Percentiles rank a stretch among this genome's conserved stretches.
Evolutionary conservation across 2,888 invertebrate genomes (phyloP).

Genomic region (Teleogryllus oceanicus): DNA sequence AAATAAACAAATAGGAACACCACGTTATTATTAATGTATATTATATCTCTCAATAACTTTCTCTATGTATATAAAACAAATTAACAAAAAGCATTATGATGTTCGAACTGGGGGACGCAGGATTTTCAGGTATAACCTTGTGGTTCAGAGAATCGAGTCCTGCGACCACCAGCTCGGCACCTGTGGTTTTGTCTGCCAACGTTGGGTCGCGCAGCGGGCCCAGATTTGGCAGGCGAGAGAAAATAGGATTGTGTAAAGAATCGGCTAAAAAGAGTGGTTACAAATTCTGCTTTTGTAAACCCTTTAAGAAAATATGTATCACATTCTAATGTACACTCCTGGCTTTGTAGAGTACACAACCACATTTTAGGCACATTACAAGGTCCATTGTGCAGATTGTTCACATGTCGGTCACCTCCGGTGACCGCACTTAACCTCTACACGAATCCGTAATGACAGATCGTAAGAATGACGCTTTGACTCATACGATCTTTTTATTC

Average conservation of each 20-base stretch:
- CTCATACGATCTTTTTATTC: too few species aligned
- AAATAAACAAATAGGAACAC: conserved; percentile 28
- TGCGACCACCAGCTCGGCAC: too few species aligned
- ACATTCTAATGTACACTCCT: conserved; percentile 11
- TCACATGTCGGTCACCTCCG: too few species aligned
- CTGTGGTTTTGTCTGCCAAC: too few species aligned
- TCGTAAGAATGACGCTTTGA: too few species aligned
- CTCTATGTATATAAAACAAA: conserved; percentile 18
- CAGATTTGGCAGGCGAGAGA: background rate
- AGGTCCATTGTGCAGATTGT: background rate
- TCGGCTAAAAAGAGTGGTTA: background rate
- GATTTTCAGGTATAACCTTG: too few species aligned
- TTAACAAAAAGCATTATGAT: conserved; percentile 4
- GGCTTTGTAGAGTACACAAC: background rate
- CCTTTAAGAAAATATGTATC: background rate
- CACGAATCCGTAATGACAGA: too few species aligned
- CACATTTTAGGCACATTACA: conserved; percentile 10
- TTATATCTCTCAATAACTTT: conserved; percentile 18
- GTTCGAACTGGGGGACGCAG: too few species aligned
- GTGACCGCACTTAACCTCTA: too few species aligned
- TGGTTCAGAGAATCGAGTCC: too few species aligned
- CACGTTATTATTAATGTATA: conserved; percentile 22
- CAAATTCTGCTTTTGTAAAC: conserved; percentile 10
- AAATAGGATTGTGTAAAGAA: background rate
- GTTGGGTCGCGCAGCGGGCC: too few species aligned